Evolutionary conservation across 1,140 invertebrate species (phyloP).

Genomic region (Pteromalus puparum): DNA sequence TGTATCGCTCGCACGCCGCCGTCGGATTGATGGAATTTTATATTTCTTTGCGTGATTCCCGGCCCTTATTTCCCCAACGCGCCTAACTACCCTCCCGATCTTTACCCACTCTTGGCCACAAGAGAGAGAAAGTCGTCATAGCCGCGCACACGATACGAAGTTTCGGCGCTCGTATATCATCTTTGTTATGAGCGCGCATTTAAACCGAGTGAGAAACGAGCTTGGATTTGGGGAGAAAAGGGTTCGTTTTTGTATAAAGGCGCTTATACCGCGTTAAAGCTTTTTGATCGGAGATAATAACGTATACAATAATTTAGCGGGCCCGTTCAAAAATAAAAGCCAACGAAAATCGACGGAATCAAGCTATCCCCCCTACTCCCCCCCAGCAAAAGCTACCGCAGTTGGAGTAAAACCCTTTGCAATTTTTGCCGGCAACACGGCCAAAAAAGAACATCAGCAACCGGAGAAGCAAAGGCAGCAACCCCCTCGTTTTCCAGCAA

Average conservation of each 20-base stretch:
- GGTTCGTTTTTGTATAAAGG: too few species aligned
- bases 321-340: background rate
- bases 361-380: background rate
- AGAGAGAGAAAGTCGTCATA: background rate
- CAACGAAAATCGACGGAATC: background rate
- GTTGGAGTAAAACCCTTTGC: conserved; percentile 56
- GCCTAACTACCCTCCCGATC: conserved; percentile 4
- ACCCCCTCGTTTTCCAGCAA: conserved; percentile 61
- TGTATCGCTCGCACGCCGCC: conserved; percentile 67
- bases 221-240: background rate
- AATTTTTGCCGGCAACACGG: conserved; percentile 62
- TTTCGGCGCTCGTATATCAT: background rate
- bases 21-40: conserved; percentile 75
- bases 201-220: background rate
- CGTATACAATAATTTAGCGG: too few species aligned
- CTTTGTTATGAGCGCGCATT: background rate
- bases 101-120: background rate
- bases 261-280: background rate
- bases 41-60: conserved; percentile 71
- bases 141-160: too few species aligned
- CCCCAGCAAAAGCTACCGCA: background rate
- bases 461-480: conserved; percentile 43
- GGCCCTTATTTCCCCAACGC: conserved; percentile 42
- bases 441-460: background rate
- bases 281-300: too few species aligned